Conservation (phyloP, 1,140 invertebrate species). For the Conus ventricosus region DNA sequence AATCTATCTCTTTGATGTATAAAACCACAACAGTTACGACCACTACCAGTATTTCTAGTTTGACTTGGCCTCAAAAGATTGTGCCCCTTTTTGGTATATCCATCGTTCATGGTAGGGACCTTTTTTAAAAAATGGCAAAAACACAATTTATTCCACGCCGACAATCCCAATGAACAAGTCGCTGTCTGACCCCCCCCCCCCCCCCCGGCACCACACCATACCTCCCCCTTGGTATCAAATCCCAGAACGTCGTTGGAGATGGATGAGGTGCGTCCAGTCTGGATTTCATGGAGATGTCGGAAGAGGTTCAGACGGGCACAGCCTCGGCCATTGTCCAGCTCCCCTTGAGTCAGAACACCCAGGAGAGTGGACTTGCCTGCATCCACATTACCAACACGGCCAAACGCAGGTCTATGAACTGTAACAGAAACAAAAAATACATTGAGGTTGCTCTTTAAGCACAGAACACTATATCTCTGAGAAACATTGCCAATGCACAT, state of each 20-base stretch:
- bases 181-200: too few species aligned
- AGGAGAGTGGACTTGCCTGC: conserved; percentile 95
- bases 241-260: conserved; percentile 98
- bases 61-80: too few species aligned
- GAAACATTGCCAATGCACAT: too few species aligned
- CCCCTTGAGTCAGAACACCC: conserved; percentile 95
- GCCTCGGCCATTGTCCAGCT: conserved; percentile 95
- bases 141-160: too few species aligned
- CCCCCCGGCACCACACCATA: conserved; percentile 48
- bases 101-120: too few species aligned
- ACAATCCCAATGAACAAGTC: too few species aligned
- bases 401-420: conserved; percentile 87
- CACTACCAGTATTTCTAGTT: too few species aligned
- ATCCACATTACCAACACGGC: conserved; percentile 94
- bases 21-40: too few species aligned
- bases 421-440: conserved; percentile 37
- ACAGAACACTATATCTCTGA: too few species aligned
- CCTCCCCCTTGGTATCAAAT: conserved; percentile 80
- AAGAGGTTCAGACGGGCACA: conserved; percentile 96
- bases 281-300: conserved; percentile 96
- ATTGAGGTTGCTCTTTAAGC: background rate
- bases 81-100: too few species aligned
- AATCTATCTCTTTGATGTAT: too few species aligned
- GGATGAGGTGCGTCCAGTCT: conserved; percentile 95
- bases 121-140: too few species aligned